Percentiles rank a stretch among this genome's conserved stretches.
Conservation (phyloP, 2,888 invertebrate species). For the Eilema caniola region DNA sequence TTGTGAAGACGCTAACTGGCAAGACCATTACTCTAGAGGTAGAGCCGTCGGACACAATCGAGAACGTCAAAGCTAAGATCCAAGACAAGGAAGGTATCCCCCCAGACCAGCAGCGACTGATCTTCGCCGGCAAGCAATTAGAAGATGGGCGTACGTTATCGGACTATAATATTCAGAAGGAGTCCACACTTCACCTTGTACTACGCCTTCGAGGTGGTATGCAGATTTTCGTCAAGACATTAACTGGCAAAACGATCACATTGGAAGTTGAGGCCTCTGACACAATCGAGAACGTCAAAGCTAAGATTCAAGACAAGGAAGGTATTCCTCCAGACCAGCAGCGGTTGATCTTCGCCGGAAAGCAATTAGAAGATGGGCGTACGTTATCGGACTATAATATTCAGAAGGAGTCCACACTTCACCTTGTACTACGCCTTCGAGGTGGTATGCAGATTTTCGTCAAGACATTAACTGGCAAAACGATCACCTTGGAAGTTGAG, state of each 20-base stretch:
- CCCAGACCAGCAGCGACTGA: slow-evolving; percentile 44
- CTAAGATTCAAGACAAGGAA: slow-evolving; percentile 43
- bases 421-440: slow-evolving; percentile 31
- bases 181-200: slow-evolving; percentile 33
- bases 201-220: slow-evolving; percentile 42
- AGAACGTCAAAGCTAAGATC: slow-evolving; percentile 46
- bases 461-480: slow-evolving; percentile 29
- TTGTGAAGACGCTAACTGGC: slow-evolving; percentile 42
- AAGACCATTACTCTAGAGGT: slow-evolving; percentile 42
- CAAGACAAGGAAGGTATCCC: slow-evolving; percentile 49
- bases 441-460: slow-evolving; percentile 38
- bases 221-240: slow-evolving; percentile 42
- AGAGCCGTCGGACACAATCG: slow-evolving; percentile 41
- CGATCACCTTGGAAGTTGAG: slow-evolving; percentile 28
- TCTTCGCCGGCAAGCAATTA: slow-evolving; percentile 45
- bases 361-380: slow-evolving; percentile 39
- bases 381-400: slow-evolving; percentile 37
- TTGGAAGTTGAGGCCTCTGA: slow-evolving; percentile 39
- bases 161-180: slow-evolving; percentile 44
- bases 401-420: slow-evolving; percentile 39
- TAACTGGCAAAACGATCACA: slow-evolving; percentile 41
- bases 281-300: slow-evolving; percentile 45
- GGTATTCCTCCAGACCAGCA: slow-evolving; percentile 46
- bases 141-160: slow-evolving; percentile 40
- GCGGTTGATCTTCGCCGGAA: slow-evolving; percentile 41